Base-by-base conservation (phyloP, 2,113 vertebrate species). In the Trematocara stigmaticum region DNA sequence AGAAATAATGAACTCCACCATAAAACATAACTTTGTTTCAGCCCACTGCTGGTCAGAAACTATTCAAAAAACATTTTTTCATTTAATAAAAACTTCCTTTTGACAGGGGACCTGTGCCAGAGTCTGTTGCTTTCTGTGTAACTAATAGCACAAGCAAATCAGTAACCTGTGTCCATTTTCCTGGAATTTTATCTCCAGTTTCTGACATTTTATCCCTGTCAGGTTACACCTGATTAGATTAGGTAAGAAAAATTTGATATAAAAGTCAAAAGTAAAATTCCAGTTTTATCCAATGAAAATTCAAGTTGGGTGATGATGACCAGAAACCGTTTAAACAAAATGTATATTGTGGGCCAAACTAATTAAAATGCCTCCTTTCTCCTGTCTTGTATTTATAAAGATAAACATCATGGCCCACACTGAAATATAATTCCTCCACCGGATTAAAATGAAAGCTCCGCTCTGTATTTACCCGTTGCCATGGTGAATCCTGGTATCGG, bases 121-220 rank as follows among this genome's bases (percentile, higher is more conserved):
- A 23, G 11, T 13, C 11, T 42, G n/a, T 6, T 69, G 38, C 7
- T 26, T 23, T 71, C 64, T 26, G 1, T 15, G n/a, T 71, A 71
- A 3, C 38, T 71, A 45, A 45, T 16, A 71, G 12, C 38, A 45
- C 20, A 45, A 12, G 38, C 40, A 26, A 26, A 71, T 71, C 0
- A 71, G 20, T 16, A 71, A 71, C 40, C 40, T 6, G 20, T 45
- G 20, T 45, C 66, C 7, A 45, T 71, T 6, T 71, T 1, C 8
- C 64, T 1, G 0, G 0, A 66, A 38, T 40, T 42, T 42, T 4
- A 45, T 71, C n/a, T 45, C 0, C 38, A 71, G 38, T 42, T 71
- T 71, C 64, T 45, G 20, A 45, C 13, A 45, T 45, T 71, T 71
- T 47, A 45, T 26, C 20, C 20, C 66, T 29, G 40, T 16, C 66